Percentiles rank a stretch among this genome's conserved stretches.
These are phyloP conservation scores for Lepus americanus DNA, from an alignment of 2,113 vertebrate genomes.

Conservation along the genomic window DNA sequence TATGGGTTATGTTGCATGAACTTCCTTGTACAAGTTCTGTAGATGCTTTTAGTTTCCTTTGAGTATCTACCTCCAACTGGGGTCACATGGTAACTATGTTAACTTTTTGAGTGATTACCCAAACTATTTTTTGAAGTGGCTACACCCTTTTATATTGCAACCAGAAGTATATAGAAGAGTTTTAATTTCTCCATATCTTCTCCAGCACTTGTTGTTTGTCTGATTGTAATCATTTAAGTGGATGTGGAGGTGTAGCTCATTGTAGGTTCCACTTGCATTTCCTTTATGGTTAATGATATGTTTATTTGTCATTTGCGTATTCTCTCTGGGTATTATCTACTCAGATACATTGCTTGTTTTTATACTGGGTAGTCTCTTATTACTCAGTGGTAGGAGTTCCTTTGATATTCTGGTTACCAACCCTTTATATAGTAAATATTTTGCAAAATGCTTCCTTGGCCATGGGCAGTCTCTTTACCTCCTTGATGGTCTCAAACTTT, in stretches of 20 bases:
- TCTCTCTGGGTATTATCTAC: conserved; percentile 22
- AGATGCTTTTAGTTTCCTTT: neutral
- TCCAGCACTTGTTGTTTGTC: neutral
- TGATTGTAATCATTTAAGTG: neutral
- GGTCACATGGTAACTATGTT: neutral
- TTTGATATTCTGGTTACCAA: neutral
- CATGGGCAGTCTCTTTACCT: neutral
- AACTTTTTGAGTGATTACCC: neutral
- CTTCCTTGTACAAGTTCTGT: neutral
- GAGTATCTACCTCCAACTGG: neutral
- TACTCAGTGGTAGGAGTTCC: conserved; percentile 6
- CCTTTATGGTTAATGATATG: neutral
- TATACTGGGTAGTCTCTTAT: neutral
- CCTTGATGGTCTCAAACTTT: neutral
- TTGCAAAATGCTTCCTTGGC: neutral
- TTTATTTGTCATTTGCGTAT: neutral
- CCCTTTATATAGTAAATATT: neutral
- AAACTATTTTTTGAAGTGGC: neutral
- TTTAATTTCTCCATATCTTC: conserved; percentile 1
- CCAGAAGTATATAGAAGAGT: neutral
- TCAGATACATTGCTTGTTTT: conserved; percentile 6
- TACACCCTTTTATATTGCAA: neutral
- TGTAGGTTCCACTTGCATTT: conserved; percentile 18
- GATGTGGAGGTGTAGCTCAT: neutral
- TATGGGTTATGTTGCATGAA: neutral